Evolutionary conservation across 2,113 vertebrate species (phyloP), one percentile per base, ranked within the genome.

Genomic region (Cranoglanis bouderius): DNA sequence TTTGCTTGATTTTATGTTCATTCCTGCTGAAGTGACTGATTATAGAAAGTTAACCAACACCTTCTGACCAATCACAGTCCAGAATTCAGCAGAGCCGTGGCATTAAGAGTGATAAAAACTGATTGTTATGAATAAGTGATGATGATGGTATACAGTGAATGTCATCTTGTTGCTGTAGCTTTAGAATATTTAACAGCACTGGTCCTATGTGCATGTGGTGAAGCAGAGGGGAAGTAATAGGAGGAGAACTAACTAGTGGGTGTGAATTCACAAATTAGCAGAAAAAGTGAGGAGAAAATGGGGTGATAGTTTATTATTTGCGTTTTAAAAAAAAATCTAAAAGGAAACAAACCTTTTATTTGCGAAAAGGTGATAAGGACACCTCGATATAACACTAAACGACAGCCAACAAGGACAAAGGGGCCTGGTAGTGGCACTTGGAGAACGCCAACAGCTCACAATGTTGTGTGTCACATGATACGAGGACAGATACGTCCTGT

Each of bases 391-490:
- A 61, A 24, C 2, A 46, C 55, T 61, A 43, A 83, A 84, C 0
- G 14, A 21, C 19, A 53, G 32, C 49, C 80, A 43, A n/a, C 16
- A 46, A 67, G 46, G 21, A 88, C 72, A 85, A 88, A 85, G 70
- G 83, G 84, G 16, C 75, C 83, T 81, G 21, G 77, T 55, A 85
- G 26, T 16, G 35, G 38, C 74, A 65, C 88, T 81, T 85, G 83
- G 83, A 53, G 74, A 70, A 85, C 61, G 57, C 74, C 72, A 43
- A n/a, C 7, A 80, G 35, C 59, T 78, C 77, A 49, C 82, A 78
- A 80, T 67, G 74, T 43, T 67, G 46, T 65, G 38, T 85, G 88
- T 81, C 26, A 85, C 55, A n/a, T 14, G 74, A 89, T 81, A 80
- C 4, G 26, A 67, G 74, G 38, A 70, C 77, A 55, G 74, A 81